Conservation (phyloP, 2,888 invertebrate genomes). For the Trileptium ribeirensis region DNA sequence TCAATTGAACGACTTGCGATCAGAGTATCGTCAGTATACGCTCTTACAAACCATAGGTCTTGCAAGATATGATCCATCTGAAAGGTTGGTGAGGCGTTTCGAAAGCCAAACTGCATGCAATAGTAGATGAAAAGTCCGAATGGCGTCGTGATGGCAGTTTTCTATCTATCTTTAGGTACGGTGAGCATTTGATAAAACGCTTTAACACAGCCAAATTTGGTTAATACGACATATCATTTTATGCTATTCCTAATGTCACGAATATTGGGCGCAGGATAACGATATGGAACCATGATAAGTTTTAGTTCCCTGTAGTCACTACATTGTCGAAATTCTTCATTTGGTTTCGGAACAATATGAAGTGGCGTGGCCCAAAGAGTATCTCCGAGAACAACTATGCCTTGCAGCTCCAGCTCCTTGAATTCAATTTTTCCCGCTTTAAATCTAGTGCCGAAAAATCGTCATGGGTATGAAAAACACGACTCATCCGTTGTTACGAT, state of each 20-base stretch:
- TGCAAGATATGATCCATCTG: constrained; percentile 20
- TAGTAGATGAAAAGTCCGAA: constrained; percentile 32
- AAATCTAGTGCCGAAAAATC: neutral
- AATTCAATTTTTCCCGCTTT: neutral
- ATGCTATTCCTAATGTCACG: neutral
- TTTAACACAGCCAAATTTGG: constrained; percentile 15
- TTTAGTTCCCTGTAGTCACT: constrained; percentile 17
- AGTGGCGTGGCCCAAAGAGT: neutral
- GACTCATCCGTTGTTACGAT: neutral
- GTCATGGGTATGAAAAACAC: neutral
- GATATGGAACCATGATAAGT: neutral
- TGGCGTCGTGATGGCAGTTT: too few species aligned
- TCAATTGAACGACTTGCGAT: neutral
- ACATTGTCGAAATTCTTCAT: neutral
- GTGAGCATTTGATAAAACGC: constrained; percentile 26
- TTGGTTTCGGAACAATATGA: too few species aligned
- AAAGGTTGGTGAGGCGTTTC: constrained; percentile 32
- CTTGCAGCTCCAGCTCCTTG: neutral
- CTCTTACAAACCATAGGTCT: neutral
- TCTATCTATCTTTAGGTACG: constrained; percentile 19
- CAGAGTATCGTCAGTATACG: neutral
- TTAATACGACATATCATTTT: neutral
- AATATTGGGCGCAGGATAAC: constrained; percentile 6
- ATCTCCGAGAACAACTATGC: neutral
- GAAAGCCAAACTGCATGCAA: constrained; percentile 32